A percentile compares a stretch with the other conserved stretches of the same genome.
Conservation (phyloP, 1,140 invertebrate genomes). For the Philotrypesis tridentata region DNA sequence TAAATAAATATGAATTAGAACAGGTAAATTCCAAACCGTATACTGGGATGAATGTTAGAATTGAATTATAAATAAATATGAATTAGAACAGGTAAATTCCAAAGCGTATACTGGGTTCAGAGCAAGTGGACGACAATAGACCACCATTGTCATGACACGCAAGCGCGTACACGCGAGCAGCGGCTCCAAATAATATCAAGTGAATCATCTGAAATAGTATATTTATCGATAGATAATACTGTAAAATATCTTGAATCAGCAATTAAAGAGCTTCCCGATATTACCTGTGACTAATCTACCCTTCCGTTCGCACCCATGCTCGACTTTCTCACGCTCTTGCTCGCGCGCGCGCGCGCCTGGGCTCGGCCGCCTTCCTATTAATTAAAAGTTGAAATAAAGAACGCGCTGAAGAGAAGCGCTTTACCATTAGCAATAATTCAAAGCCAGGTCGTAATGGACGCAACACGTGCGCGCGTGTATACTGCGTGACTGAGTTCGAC, state of each 20-base stretch:
- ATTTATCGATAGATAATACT: neutral
- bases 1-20: no score
- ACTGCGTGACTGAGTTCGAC: neutral
- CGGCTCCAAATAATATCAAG: no score
- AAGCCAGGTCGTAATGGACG: slow-evolving; percentile 7
- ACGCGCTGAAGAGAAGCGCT: neutral
- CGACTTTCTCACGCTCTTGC: slow-evolving; percentile 42
- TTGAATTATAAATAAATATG: no score
- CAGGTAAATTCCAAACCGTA: no score
- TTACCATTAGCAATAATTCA: slow-evolving; percentile 38
- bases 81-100: no score
- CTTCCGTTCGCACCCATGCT: neutral
- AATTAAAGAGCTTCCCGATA: neutral
- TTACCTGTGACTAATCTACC: neutral
- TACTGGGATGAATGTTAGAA: no score
- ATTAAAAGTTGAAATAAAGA: slow-evolving; percentile 26
- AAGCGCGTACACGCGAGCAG: no score
- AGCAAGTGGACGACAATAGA: no score
- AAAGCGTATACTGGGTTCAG: no score
- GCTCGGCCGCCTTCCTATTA: slow-evolving; percentile 7
- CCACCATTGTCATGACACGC: no score
- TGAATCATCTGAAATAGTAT: no score
- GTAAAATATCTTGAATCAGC: neutral
- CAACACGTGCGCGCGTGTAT: slow-evolving; percentile 42
- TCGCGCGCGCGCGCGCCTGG: neutral